A percentile compares a stretch with the other conserved stretches of the same genome.
phyloP scores from a whole-genome alignment of 2,113 vertebrate genomes.

The Oncorhynchus gorbuscha region DNA sequence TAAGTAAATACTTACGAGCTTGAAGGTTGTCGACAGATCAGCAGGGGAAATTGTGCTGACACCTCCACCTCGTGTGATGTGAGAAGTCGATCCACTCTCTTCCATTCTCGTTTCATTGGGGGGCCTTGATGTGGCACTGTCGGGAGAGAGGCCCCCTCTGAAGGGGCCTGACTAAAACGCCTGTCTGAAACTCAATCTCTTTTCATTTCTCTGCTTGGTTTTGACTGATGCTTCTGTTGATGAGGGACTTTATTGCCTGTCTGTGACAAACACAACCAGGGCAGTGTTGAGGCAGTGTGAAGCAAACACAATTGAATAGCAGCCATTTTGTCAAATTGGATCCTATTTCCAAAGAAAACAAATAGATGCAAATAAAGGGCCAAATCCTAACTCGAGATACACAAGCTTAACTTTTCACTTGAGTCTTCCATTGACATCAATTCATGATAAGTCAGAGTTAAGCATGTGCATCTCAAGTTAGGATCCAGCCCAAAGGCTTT shows the following conservation, averaged over 20 bases:
- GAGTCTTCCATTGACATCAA: too few relatives aligned
- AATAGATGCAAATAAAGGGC: too few relatives aligned
- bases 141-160: too few relatives aligned
- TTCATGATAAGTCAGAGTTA: too few relatives aligned
- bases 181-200: constrained; percentile 14
- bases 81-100: constrained; percentile 8
- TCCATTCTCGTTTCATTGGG: constrained; percentile 47
- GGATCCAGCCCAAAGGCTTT: too few relatives aligned
- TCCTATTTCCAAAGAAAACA: too few relatives aligned
- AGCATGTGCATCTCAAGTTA: too few relatives aligned
- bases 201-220: constrained; percentile 37
- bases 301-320: not conserved
- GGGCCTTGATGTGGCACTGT: constrained; percentile 47
- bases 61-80: constrained; percentile 37
- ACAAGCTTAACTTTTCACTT: too few relatives aligned
- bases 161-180: too few relatives aligned
- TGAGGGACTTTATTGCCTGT: constrained; percentile 11
- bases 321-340: not conserved
- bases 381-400: too few relatives aligned
- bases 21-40: constrained; percentile 46
- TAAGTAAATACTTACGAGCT: constrained; percentile 47
- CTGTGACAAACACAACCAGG: constrained; percentile 6
- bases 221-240: constrained; percentile 28
- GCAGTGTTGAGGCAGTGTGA: not conserved
- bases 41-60: constrained; percentile 50